Conservation (phyloP, 2,888 invertebrate species). For the Electrophaes corylata region DNA sequence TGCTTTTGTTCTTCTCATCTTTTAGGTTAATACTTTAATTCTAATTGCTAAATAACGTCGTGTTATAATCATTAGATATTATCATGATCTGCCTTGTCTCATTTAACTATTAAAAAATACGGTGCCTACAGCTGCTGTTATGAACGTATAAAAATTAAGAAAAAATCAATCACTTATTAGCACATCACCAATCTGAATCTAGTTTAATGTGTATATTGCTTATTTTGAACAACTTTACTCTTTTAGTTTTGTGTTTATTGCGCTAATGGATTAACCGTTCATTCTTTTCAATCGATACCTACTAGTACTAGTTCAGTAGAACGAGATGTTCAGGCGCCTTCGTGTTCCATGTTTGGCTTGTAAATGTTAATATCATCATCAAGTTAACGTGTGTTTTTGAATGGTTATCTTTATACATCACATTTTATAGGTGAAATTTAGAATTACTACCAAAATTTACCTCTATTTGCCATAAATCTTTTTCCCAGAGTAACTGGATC, state of each 20-base stretch:
- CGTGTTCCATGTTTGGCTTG: neutral
- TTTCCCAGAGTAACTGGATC: slow-evolving; percentile 24
- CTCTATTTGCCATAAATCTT: too few relatives aligned
- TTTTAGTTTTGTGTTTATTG: neutral
- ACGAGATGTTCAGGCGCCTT: too few relatives aligned
- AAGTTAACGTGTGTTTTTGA: slow-evolving; percentile 36
- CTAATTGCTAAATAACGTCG: neutral
- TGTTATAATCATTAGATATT: neutral
- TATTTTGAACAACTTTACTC: neutral
- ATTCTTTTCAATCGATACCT: neutral
- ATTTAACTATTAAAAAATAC: neutral
- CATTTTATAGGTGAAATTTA: too few relatives aligned
- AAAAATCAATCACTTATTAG: too few relatives aligned
- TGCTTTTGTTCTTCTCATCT: neutral
- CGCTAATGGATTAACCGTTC: neutral
- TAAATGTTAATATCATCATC: slow-evolving; percentile 33
- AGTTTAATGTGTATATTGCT: too few relatives aligned
- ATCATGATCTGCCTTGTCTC: neutral
- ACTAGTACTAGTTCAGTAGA: neutral
- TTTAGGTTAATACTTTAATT: too few relatives aligned
- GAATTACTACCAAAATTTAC: too few relatives aligned
- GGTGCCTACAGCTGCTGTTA: neutral
- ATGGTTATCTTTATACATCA: slow-evolving; percentile 36
- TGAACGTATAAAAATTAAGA: neutral
- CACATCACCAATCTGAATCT: too few relatives aligned